These are phyloP conservation scores for Aspidiotus destructor DNA, from an alignment of 2,888 invertebrate genomes.

Conservation along the genomic window DNA sequence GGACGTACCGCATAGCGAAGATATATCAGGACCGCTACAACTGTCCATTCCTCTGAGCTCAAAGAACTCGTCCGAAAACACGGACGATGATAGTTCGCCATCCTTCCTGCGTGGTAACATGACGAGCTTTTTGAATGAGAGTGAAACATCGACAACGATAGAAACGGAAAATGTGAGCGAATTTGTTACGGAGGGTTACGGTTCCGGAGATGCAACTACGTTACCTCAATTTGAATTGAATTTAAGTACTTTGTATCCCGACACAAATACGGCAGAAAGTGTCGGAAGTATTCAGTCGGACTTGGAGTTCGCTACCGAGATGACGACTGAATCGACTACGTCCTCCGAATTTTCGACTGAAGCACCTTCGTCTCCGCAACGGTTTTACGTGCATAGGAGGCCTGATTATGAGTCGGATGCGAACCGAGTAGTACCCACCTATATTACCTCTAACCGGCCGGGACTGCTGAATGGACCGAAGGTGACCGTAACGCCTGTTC, in stretches of 20 bases:
- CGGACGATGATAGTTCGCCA: background rate
- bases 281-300: background rate
- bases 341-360: background rate
- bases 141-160: background rate
- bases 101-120: background rate
- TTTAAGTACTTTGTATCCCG: background rate
- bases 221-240: background rate
- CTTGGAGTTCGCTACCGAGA: background rate
- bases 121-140: no score
- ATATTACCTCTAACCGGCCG: no score
- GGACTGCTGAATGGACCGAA: no score
- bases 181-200: background rate
- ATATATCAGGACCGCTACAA: constrained; percentile 38
- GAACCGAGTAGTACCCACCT: no score
- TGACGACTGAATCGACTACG: background rate
- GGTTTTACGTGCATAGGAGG: no score
- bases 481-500: background rate
- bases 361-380: no score
- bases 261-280: background rate
- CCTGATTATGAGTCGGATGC: no score
- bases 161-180: background rate
- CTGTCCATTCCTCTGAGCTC: constrained; percentile 37
- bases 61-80: constrained; percentile 18
- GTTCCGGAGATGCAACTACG: background rate
- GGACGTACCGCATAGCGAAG: constrained; percentile 26